Evolutionary conservation across 2,888 invertebrate species (phyloP), one percentile per base, ranked within the genome.

Genomic region (Orthosia gothica): DNA sequence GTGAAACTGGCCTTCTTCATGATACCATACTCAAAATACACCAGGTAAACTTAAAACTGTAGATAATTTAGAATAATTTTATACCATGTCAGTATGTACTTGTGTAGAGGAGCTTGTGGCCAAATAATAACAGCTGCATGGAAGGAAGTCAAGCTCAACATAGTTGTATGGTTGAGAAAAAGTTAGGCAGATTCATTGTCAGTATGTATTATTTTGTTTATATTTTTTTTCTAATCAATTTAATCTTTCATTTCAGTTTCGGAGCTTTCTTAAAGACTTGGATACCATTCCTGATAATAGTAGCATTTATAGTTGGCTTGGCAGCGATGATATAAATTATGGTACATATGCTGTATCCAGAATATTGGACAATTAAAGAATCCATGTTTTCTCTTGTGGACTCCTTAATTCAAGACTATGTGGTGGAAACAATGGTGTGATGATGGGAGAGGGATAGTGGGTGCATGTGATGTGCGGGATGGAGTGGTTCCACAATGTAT

Each of bases 1-100:
- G 97, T 99, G 0, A 98, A 98, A 91, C 95, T 99, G 65, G 98
- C 98, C 50, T 96, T 98, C 81, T 97, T 98, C 87, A 98, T 99
- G 97, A 96, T 96, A 77, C 92, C 92, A 32, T 97, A 97, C 92
- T 98, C 98, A 3, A 98, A 97, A 96, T 99, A 98, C 95, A 98
- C 99, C 81, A 98, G 98, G 97, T 97, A 90, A 94, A 20, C 0
- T 32, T 64, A 23, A 20, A 12, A 45, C 18, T 12, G 2, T 32
- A 47, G 7, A 54, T 26, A 20, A 57, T 61, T 70, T 71, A 18
- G 16, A 65, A n/a, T 59, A 11, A 32, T 58, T 16, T 23, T 23
- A 15, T 2, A 7, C 13, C 40, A 40, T n/a, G 40, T n/a, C 40
- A 59, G 15, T 20, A 12, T 13, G 32, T 40, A 40, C 40, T 40